Percentiles rank a stretch among this genome's conserved stretches.
Conservation (phyloP, 1,140 invertebrate genomes). For the Protaetia brevitarsis region DNA sequence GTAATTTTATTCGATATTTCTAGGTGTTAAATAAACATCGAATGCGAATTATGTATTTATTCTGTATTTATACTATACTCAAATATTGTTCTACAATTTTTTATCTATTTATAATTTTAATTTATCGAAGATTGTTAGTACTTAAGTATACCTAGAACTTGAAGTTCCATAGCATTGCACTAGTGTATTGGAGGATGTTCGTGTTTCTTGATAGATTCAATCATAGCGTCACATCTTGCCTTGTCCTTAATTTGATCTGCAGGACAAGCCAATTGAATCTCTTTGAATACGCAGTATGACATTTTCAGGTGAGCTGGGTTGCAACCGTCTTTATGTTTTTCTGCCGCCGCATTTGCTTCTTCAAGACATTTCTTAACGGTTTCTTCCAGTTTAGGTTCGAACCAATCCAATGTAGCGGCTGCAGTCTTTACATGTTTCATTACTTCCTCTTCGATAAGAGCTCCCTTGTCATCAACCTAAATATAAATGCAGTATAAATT, state of each 20-base stretch:
- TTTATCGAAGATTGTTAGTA: no score
- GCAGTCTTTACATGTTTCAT: constrained; percentile 34
- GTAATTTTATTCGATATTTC: no score
- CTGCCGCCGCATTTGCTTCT: constrained; percentile 38
- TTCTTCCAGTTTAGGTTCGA: constrained; percentile 38
- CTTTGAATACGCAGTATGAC: constrained; percentile 45
- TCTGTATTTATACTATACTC: no score
- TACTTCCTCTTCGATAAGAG: constrained; percentile 37
- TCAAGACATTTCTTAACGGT: constrained; percentile 42
- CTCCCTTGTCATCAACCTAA: constrained; percentile 40
- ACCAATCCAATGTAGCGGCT: constrained; percentile 42
- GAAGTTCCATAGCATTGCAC: background rate
- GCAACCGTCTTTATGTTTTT: constrained; percentile 35
- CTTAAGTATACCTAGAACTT: no score
- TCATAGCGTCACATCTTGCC: constrained; percentile 40
- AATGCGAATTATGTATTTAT: no score
- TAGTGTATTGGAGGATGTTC: constrained; percentile 1
- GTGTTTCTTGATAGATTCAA: constrained; percentile 40
- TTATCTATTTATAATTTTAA: no score
- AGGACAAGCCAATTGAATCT: constrained; percentile 47
- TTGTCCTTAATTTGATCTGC: constrained; percentile 45
- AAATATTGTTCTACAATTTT: no score
- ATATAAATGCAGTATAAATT: background rate
- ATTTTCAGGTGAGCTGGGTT: constrained; percentile 43
- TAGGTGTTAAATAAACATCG: no score